Conservation (phyloP, 2,113 vertebrate genomes). For the Atlantisia rogersi region DNA sequence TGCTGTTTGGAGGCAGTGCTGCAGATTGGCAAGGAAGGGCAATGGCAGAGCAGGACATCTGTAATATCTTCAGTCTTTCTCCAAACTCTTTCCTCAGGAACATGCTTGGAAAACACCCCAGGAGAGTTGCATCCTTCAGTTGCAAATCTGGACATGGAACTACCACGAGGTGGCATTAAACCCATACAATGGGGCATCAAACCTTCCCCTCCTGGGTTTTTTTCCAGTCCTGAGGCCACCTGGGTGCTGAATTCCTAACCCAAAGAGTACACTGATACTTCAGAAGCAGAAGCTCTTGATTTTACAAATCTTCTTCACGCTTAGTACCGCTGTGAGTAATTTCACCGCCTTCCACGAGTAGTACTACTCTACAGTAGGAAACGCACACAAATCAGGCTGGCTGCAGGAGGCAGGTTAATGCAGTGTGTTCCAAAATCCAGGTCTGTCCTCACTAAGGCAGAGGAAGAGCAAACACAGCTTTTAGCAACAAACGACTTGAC, state of each 20-base stretch:
- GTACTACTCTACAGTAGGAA: rapidly evolving
- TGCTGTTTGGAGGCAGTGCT: not conserved
- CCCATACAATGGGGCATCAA: not conserved
- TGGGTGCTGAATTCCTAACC: not conserved
- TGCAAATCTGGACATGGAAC: not conserved
- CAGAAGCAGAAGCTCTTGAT: not conserved
- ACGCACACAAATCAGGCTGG: too few relatives aligned
- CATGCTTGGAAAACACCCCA: not conserved
- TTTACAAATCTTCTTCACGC: not conserved
- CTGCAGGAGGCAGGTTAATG: not conserved
- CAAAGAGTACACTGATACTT: not conserved
- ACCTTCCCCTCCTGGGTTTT: rapidly evolving
- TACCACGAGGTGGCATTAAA: conserved; percentile 62
- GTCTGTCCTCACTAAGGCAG: not conserved
- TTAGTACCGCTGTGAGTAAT: not conserved
- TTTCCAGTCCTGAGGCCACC: not conserved
- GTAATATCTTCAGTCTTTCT: not conserved
- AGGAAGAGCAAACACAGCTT: not conserved
- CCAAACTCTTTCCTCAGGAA: not conserved
- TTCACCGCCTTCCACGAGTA: not conserved
- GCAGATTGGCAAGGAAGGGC: not conserved
- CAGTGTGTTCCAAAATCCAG: not conserved
- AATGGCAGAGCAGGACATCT: not conserved
- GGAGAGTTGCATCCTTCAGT: not conserved
- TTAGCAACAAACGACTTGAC: not conserved